phyloP scores from a whole-genome alignment of 2,888 invertebrate species.

The Furcula furcula region DNA sequence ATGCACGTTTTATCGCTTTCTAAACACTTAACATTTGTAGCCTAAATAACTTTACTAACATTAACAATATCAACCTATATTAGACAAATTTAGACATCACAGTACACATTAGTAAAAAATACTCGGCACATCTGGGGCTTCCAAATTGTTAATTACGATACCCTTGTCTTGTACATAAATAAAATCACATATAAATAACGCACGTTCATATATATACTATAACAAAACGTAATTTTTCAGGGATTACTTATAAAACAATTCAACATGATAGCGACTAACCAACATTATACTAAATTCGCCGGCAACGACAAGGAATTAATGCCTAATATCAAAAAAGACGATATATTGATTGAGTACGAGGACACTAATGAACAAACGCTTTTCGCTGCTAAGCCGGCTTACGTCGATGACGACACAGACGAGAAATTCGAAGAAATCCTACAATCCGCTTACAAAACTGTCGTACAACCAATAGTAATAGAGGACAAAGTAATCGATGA shows the following conservation, averaged over 20 bases:
- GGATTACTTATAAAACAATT: conserved; percentile 75
- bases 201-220: neutral
- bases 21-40: conserved; percentile 7
- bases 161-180: neutral
- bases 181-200: neutral
- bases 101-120: neutral
- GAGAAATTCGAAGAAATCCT: conserved; percentile 68
- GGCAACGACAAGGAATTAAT: conserved; percentile 51
- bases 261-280: conserved; percentile 67
- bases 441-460: conserved; percentile 50
- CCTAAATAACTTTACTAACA: conserved; percentile 11
- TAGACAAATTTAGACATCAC: neutral
- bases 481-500: conserved; percentile 39
- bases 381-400: conserved; percentile 59
- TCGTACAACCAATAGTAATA: conserved; percentile 33
- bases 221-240: conserved; percentile 52
- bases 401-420: conserved; percentile 64
- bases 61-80: conserved; percentile 3
- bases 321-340: conserved; percentile 49
- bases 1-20: conserved; percentile 26
- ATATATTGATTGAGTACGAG: conserved; percentile 70
- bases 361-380: conserved; percentile 52
- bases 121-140: conserved; percentile 3
- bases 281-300: conserved; percentile 62
- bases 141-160: neutral